Evolutionary conservation across 2,113 vertebrate genomes (phyloP), one percentile per base, ranked within the genome.

Genomic region (Aleadryas rufinucha): DNA sequence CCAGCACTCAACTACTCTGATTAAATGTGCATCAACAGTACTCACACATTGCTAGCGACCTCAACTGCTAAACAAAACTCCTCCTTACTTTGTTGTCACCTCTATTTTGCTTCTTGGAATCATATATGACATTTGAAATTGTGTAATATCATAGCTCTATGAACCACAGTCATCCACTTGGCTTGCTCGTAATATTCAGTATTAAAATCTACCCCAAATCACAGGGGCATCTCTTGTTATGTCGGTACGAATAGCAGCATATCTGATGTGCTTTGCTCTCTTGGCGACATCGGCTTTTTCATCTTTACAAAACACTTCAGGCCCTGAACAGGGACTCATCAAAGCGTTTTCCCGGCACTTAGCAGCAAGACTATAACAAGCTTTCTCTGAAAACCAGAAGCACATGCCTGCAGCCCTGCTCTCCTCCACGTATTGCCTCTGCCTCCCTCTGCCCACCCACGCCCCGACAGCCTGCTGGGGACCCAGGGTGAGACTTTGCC

Each of bases 401-500:
- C 39, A n/a, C 52, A 41, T 33, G 10, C 7, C 33, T 45, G 61
- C 52, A 70, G 28, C 27, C n/a, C 28, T 63, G 24, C 33, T 42
- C 28, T 47, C 56, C 50, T 79, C 60, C 65, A 79, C 35, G 21
- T 26, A 39, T 30, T 19, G 1, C 18, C 37, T 86, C 42, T 79
- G n/a, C 13, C 8, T 71, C 37, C 39, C 1, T 5, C 63, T 63
- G 35, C 52, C 45, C 31, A 45, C 17, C 31, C 14, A n/a, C 6
- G 1, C 2, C 1, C 65, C 52, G 4, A 1, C 19, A 39, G 37
- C 19, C 56, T 47, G 26, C 52, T 8, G 3, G 22, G 30, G 16
- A 83, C 39, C 10, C 47, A 56, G 41, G 0, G 0, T 24, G 2
- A 71, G 52, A 57, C 41, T 11, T 1, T 54, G 28, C 24, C 33